Percentiles rank a stretch among this genome's conserved stretches.
phyloP scores from a whole-genome alignment of 1,140 invertebrate genomes.

The Varroa destructor region DNA sequence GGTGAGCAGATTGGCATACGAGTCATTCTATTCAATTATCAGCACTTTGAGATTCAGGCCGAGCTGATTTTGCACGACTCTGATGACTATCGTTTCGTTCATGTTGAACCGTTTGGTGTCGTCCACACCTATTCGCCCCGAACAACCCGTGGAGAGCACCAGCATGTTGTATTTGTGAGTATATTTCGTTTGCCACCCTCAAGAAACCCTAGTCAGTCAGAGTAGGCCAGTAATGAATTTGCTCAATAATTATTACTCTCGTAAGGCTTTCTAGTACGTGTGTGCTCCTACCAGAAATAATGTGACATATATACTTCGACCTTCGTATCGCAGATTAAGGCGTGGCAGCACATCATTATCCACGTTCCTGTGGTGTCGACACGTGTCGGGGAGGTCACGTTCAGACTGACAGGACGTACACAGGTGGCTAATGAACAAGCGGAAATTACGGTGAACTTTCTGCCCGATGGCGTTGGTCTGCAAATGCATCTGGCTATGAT shows the following conservation, averaged over 20 bases:
- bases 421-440: conserved; percentile 45
- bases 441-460: conserved; percentile 42
- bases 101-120: conserved; percentile 46
- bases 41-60: conserved; percentile 39
- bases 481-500: conserved; percentile 49
- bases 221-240: not conserved
- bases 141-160: conserved; percentile 41
- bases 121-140: conserved; percentile 45
- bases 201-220: not conserved
- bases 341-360: conserved; percentile 37
- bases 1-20: conserved; percentile 50
- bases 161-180: conserved; percentile 45
- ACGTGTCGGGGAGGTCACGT: conserved; percentile 41
- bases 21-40: conserved; percentile 47
- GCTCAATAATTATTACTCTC: not conserved
- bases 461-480: conserved; percentile 48
- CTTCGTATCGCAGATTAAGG: conserved; percentile 32
- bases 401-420: conserved; percentile 45
- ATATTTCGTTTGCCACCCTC: not conserved
- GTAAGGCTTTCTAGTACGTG: not conserved
- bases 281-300: not conserved
- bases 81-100: conserved; percentile 46
- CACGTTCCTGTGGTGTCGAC: conserved; percentile 42
- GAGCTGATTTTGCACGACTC: conserved; percentile 43
- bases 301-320: too few species aligned